Percentiles rank a stretch among this genome's conserved stretches.
These are phyloP conservation scores for Epirrhoe tristata DNA, from an alignment of 2,888 invertebrate genomes.

Conservation along the genomic window DNA sequence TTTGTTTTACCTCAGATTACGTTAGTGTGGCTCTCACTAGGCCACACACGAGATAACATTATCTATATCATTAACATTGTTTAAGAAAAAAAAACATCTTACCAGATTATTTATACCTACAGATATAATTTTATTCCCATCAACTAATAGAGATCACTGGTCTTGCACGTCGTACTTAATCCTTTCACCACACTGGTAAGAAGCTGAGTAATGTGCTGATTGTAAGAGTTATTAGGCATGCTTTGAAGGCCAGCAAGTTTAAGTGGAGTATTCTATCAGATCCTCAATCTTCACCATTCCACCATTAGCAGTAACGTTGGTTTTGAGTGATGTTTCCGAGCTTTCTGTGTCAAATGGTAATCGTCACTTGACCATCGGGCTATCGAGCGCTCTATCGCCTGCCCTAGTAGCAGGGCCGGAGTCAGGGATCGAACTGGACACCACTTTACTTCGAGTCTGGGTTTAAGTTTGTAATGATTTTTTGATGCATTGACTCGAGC, in stretches of 20 bases:
- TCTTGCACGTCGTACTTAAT: too few species aligned
- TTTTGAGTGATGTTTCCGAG: constrained; percentile 32
- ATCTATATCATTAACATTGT: constrained; percentile 49
- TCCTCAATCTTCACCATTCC: constrained; percentile 19
- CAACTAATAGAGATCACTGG: too few species aligned
- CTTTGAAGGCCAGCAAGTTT: not conserved
- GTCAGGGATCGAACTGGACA: not conserved
- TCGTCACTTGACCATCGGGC: constrained; percentile 27
- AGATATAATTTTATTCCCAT: too few species aligned
- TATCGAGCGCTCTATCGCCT: constrained; percentile 22
- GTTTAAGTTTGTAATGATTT: too few species aligned
- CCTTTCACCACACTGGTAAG: too few species aligned
- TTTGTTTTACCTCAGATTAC: constrained; percentile 11
- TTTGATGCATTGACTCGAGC: too few species aligned
- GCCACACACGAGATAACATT: constrained; percentile 54
- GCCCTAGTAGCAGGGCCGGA: constrained; percentile 23
- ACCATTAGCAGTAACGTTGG: constrained; percentile 23
- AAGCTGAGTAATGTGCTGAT: not conserved
- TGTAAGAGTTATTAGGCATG: not conserved
- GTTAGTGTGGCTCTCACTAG: constrained; percentile 47
- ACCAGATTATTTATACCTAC: not conserved
- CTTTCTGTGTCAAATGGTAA: constrained; percentile 37
- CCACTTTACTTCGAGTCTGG: not conserved
- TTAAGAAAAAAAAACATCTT: constrained; percentile 32
- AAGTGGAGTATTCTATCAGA: constrained; percentile 12